Conservation (phyloP, 2,797 vertebrate species). For the Apogon talboti region DNA sequence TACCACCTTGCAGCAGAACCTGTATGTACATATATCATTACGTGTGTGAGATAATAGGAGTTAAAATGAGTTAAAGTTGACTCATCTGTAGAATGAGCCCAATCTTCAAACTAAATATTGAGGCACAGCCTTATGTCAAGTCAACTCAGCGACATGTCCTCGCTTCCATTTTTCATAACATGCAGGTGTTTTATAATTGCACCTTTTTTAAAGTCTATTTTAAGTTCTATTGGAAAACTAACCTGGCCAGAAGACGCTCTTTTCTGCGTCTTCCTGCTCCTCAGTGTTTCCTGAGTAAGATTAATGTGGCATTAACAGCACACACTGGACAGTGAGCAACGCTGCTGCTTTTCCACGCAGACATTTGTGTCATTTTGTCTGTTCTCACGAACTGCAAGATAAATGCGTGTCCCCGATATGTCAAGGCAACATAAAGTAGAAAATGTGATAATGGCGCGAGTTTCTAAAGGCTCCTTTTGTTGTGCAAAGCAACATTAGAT, state of each 20-base stretch:
- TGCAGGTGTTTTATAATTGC: slow-evolving; percentile 11
- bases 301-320: slow-evolving; percentile 38
- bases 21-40: background rate
- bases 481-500: slow-evolving; percentile 18
- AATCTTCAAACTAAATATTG: too few relatives aligned
- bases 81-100: too few relatives aligned
- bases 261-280: background rate
- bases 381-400: slow-evolving; percentile 61
- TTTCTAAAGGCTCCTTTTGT: slow-evolving; percentile 22
- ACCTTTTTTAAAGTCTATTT: slow-evolving; percentile 5
- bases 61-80: slow-evolving; percentile 3
- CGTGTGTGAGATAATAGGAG: background rate
- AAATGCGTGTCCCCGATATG: slow-evolving; percentile 49
- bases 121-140: background rate
- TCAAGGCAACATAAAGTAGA: slow-evolving; percentile 61
- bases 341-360: slow-evolving; percentile 24
- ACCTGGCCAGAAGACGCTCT: slow-evolving; percentile 1
- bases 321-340: background rate
- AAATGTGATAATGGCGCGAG: slow-evolving; percentile 36
- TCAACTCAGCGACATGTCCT: background rate
- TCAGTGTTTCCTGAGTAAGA: slow-evolving; percentile 31
- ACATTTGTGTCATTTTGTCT: slow-evolving; percentile 40
- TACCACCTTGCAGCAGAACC: background rate
- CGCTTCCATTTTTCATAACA: background rate
- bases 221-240: slow-evolving; percentile 1